These are phyloP conservation scores for Bombylius major DNA, from an alignment of 2,888 invertebrate species.

Conservation along the genomic window DNA sequence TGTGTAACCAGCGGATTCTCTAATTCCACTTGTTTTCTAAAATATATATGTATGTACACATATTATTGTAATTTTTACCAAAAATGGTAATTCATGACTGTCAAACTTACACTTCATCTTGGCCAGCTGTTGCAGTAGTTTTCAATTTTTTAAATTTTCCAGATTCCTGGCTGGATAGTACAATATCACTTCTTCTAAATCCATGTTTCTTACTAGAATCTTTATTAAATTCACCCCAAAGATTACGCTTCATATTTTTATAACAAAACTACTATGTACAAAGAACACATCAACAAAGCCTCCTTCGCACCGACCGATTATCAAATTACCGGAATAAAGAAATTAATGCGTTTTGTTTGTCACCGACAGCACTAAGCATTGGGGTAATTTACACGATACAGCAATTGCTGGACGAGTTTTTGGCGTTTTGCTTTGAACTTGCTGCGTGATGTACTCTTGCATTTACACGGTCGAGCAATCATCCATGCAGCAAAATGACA, in stretches of 20 bases:
- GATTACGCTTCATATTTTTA: conserved; percentile 14
- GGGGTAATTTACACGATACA: no score
- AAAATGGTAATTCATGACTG: background rate
- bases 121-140: background rate
- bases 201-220: conserved; percentile 11
- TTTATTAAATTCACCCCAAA: conserved; percentile 20
- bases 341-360: no score
- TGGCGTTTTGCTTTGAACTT: no score
- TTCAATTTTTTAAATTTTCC: conserved; percentile 3
- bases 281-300: no score
- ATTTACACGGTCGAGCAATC: no score
- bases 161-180: conserved; percentile 3
- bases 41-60: background rate
- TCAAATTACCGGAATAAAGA: no score
- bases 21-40: conserved; percentile 24
- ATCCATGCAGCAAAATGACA: no score
- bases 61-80: background rate
- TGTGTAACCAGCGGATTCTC: conserved; percentile 33
- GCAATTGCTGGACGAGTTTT: no score
- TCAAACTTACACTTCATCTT: background rate
- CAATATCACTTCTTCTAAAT: conserved; percentile 5
- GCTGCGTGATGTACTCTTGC: no score
- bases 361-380: no score
- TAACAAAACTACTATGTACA: no score
- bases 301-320: no score